Base-by-base conservation (phyloP, 2,797 vertebrate genomes). In the Hyperoplus lanceolatus region DNA sequence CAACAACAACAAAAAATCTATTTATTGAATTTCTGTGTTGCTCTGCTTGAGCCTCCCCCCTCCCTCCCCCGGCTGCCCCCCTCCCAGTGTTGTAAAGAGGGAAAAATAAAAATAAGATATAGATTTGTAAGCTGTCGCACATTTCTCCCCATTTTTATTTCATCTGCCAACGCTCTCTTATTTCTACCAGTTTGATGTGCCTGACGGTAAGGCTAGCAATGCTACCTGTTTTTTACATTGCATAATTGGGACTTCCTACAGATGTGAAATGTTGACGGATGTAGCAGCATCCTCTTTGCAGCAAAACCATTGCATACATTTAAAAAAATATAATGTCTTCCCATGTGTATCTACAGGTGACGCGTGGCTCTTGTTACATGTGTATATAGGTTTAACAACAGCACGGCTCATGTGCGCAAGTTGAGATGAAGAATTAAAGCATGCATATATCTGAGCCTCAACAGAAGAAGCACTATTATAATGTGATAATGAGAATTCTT, bases 401-500 rank as follows among this genome's bases (percentile, higher is more conserved):
- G 62, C 43, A 16, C 15, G 14, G 18, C 73, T 65, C 29, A 66
- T 73, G 60, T 3, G 45, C 41, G 56, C 36, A 29, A 73, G 73
- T 65, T 67, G 41, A 41, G 41, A 61, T 13, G 18, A 60, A 29
- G 21, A 77, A 62, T 63, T 67, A 56, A 77, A 59, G 36, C 39
- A 84, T 82, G 73, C 60, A 86, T 60, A 88, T 73, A 75, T 71
- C 39, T 72, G 62, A 76, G 76, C 61, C 76, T 50, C 42, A 75
- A 64, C 62, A 75, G 50, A 78, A 73, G 74, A 51, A 77, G 55
- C 14, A 8, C 39, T 65, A 53, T 90, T 85, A 74, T 69, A 6
- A 75, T 83, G 77, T 77, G 74, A 87, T 92, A 90, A 92, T 92
- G 87, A 89, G 81, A 82, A 78, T 73, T 86, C 76, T 73, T 56